These are phyloP conservation scores for Atta cephalotes DNA, from an alignment of 1,140 invertebrate genomes.

Conservation along the genomic window DNA sequence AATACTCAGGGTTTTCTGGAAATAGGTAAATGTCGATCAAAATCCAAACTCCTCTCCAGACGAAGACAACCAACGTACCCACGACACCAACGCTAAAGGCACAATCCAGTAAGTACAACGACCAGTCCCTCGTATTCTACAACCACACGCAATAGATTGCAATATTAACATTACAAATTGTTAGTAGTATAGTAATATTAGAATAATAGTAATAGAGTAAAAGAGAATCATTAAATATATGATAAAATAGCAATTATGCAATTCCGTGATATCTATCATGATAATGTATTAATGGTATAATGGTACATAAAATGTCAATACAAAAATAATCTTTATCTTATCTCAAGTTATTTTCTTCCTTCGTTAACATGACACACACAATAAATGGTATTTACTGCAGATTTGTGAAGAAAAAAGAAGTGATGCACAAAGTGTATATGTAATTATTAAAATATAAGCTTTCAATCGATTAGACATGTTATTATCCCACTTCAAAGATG, in stretches of 20 bases:
- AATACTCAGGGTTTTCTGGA: conserved; percentile 88
- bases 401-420: neutral
- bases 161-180: conserved; percentile 67
- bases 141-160: conserved; percentile 74
- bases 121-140: conserved; percentile 90
- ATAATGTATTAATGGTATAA: neutral
- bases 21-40: conserved; percentile 92
- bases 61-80: conserved; percentile 94
- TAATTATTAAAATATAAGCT: neutral
- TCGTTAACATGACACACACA: neutral
- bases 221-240: conserved; percentile 27
- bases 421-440: neutral
- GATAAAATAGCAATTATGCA: neutral
- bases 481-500: neutral
- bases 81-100: conserved; percentile 94
- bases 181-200: neutral
- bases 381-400: neutral
- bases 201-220: neutral
- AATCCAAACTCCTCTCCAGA: conserved; percentile 95
- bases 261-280: neutral
- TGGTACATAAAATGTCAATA: neutral
- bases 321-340: conserved; percentile 14
- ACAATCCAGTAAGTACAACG: conserved; percentile 93
- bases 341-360: conserved; percentile 2
- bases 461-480: neutral